These are phyloP conservation scores for human DNA, from an alignment of 2,113 vertebrate species.

Conservation along the genomic window GRCh38 chr11:93494501-93495000, in stretches of 20 bases:
- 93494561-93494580: not conserved
- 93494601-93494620: not conserved
- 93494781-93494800: not conserved
- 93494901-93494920: not conserved
- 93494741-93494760: not conserved
- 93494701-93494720: not conserved
- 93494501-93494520: fast-evolving
- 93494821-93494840: not conserved
- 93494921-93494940: not conserved
- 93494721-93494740: not conserved
- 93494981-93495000: not conserved
- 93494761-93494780: not conserved
- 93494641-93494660: not conserved
- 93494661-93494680: not conserved
- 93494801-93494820: not conserved
- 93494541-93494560: not conserved
- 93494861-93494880: not conserved
- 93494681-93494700: not conserved
- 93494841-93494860: not conserved
- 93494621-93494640: not conserved
- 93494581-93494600: not conserved
- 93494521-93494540: no score
- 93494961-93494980: no score
- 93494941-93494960: not conserved
- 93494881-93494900: not conserved